Conservation (phyloP, 2,888 invertebrate genomes). For the Drosophila bunnanda region DNA sequence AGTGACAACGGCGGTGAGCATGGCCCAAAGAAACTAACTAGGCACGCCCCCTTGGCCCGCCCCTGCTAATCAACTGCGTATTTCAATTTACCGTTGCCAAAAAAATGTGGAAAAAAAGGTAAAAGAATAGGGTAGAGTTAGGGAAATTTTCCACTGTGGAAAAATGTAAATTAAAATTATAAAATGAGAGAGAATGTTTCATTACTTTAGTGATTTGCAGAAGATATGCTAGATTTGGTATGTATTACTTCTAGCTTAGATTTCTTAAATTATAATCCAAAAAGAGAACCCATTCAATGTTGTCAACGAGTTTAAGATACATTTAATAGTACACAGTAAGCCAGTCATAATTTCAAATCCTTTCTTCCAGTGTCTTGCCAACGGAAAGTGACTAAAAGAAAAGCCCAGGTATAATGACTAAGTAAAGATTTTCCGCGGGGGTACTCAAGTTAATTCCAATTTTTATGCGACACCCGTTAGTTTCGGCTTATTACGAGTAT, state of each 20-base stretch:
- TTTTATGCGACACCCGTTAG: constrained; percentile 67
- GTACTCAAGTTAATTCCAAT: constrained; percentile 59
- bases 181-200: background rate
- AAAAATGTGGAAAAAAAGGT: constrained; percentile 32
- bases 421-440: constrained; percentile 6
- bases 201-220: no score
- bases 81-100: constrained; percentile 72
- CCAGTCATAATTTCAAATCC: no score
- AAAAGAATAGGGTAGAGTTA: constrained; percentile 10
- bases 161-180: background rate
- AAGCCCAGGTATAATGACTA: constrained; percentile 6
- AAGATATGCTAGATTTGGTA: no score
- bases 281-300: background rate
- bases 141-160: constrained; percentile 2
- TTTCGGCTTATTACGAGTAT: constrained; percentile 38
- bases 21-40: constrained; percentile 33
- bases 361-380: constrained; percentile 17
- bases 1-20: constrained; percentile 61
- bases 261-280: background rate
- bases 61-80: constrained; percentile 72
- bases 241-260: no score
- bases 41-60: constrained; percentile 43
- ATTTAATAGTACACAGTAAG: no score
- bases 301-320: background rate
- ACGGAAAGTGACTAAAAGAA: constrained; percentile 29